Evolutionary conservation across 1,140 invertebrate species (phyloP).

Genomic region (Bombus soroeensis): DNA sequence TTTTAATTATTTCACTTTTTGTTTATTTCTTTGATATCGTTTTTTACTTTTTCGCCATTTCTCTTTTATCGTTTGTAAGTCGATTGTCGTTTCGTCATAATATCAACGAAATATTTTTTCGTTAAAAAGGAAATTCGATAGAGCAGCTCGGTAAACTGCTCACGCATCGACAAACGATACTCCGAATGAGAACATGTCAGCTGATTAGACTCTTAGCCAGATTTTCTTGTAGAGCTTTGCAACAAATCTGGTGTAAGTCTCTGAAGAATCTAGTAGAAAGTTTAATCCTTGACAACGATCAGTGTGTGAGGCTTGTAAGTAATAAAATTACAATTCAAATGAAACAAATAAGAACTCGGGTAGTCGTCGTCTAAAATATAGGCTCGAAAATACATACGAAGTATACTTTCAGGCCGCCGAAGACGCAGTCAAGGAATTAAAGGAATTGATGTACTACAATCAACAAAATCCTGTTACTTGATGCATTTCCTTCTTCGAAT

Average conservation of each 20-base stretch:
- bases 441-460: slow-evolving; percentile 82
- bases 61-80: not conserved
- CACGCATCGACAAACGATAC: slow-evolving; percentile 84
- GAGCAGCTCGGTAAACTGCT: slow-evolving; percentile 85
- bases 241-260: slow-evolving; percentile 85
- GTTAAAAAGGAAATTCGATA: slow-evolving; percentile 55
- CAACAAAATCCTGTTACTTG: slow-evolving; percentile 41
- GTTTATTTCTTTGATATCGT: not conserved
- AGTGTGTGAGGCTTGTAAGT: slow-evolving; percentile 83
- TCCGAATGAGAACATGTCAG: slow-evolving; percentile 87
- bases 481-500: not conserved
- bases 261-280: slow-evolving; percentile 83
- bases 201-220: slow-evolving; percentile 87
- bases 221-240: slow-evolving; percentile 86
- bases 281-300: slow-evolving; percentile 82
- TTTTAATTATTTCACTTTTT: not conserved
- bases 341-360: not conserved
- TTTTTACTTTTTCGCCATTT: slow-evolving; percentile 8
- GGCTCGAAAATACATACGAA: not conserved
- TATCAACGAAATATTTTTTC: slow-evolving; percentile 14
- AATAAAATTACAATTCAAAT: slow-evolving; percentile 3
- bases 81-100: not conserved
- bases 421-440: slow-evolving; percentile 83
- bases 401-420: slow-evolving; percentile 81
- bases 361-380: not conserved